These are phyloP conservation scores for Catonia carolina DNA, from an alignment of 2,888 invertebrate genomes.

Conservation along the genomic window DNA sequence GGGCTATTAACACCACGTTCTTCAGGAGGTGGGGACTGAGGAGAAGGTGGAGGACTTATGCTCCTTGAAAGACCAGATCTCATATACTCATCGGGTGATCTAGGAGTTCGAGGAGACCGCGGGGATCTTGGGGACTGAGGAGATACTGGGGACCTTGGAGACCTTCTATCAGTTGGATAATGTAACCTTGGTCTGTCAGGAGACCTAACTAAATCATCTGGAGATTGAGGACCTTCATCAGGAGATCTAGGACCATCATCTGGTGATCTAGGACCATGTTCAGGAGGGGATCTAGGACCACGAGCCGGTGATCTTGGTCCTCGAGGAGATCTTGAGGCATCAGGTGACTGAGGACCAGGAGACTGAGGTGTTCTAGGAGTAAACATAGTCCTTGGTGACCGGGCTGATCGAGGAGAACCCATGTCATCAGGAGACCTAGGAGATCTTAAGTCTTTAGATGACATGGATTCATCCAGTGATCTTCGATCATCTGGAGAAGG, in stretches of 20 bases:
- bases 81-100: constrained; percentile 8
- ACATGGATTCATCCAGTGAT: constrained; percentile 41
- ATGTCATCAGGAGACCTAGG: constrained; percentile 36
- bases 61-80: constrained; percentile 39
- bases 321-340: constrained; percentile 15
- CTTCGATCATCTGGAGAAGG: constrained; percentile 35
- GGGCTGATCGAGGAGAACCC: constrained; percentile 33
- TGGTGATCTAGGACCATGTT: constrained; percentile 32
- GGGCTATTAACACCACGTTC: constrained; percentile 41
- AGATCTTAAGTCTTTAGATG: constrained; percentile 32
- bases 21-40: constrained; percentile 29
- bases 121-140: constrained; percentile 38
- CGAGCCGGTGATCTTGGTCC: constrained; percentile 42
- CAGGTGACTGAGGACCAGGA: constrained; percentile 33
- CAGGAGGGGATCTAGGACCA: constrained; percentile 36
- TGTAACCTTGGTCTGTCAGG: background rate
- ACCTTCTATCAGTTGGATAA: constrained; percentile 29
- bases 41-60: constrained; percentile 41
- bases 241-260: background rate
- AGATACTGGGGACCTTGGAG: constrained; percentile 19
- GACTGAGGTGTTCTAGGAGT: no score
- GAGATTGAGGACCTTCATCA: constrained; percentile 29
- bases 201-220: constrained; percentile 22
- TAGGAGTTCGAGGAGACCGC: constrained; percentile 32
- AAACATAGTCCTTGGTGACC: constrained; percentile 32